Evolutionary conservation across 2,797 vertebrate species (phyloP), one percentile per base, ranked within the genome.

Genomic region (Channa striata): DNA sequence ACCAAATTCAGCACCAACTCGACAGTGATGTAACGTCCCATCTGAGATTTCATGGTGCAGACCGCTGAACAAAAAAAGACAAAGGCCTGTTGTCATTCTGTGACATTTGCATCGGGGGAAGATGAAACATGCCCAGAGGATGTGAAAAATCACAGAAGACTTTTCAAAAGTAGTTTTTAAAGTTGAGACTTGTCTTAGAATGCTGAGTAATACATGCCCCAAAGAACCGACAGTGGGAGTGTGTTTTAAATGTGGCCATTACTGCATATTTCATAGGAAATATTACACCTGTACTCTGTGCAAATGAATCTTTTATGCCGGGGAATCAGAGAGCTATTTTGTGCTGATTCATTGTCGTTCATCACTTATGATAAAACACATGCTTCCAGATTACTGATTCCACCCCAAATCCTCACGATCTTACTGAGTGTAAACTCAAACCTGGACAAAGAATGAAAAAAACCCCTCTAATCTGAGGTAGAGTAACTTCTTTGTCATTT

Each of bases 31-130:
- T 16, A n/a, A 46, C 30, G 6, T 52, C 56, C 69, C 72, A 40
- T 23, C 56, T 37, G 74, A 78, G 63, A 71, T 48, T 57, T 54
- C 23, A 43, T 50, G 63, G 16, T 66, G 68, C 73, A 78, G 82
- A 83, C 70, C 72, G 82, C 72, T 47, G 61, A 42, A 53, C 42
- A 65, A 78, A 51, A 43, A 40, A 40, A 40, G 13, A 40, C 39
- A 40, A 14, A 21, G 43, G 17, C 3, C 11, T 52, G 56, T n/a
- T 59, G 68, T 65, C 71, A 59, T 51, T 71, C 34, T 59, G 14
- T 60, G 44, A 60, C 42, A 48, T 60, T 69, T 43, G 16, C 39
- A 17, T 57, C 42, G 37, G 40, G 21, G 6, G 68, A 44, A 52
- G 48, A 70, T 65, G 2, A 75, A 74, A 79, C n/a, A 25, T 9